Evolutionary conservation across 1,140 invertebrate species (phyloP).

Genomic region (Colletes gigas): DNA sequence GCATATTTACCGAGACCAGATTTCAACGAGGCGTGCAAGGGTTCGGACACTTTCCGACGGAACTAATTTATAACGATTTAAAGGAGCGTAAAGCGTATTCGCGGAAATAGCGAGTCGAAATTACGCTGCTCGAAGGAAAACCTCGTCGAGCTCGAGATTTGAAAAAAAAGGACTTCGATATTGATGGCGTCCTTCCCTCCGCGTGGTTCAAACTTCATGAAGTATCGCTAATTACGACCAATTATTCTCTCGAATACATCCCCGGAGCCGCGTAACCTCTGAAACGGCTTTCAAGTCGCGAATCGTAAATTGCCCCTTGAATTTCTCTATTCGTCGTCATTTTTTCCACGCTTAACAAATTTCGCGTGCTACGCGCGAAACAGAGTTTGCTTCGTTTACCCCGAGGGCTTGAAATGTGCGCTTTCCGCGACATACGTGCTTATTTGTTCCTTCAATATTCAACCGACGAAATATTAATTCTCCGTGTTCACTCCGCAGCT

Average conservation of each 20-base stretch:
- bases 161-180: neutral
- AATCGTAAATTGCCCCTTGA: too few relatives aligned
- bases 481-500: neutral
- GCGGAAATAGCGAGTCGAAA: neutral
- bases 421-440: too few relatives aligned
- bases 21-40: neutral
- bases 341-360: neutral
- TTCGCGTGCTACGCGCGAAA: neutral
- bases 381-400: neutral
- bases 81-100: neutral
- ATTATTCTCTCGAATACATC: neutral
- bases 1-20: neutral
- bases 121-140: neutral
- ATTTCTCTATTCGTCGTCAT: neutral
- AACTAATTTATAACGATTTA: neutral
- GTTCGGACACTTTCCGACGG: too few relatives aligned
- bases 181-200: neutral
- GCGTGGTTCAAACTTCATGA: neutral
- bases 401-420: neutral
- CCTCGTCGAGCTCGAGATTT: neutral
- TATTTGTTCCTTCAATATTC: neutral
- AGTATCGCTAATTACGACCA: neutral
- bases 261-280: too few relatives aligned
- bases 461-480: neutral
- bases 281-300: too few relatives aligned